A percentile compares a stretch with the other conserved stretches of the same genome.
Conservation (phyloP, 2,797 vertebrate genomes). For the Cuculus canorus region DNA sequence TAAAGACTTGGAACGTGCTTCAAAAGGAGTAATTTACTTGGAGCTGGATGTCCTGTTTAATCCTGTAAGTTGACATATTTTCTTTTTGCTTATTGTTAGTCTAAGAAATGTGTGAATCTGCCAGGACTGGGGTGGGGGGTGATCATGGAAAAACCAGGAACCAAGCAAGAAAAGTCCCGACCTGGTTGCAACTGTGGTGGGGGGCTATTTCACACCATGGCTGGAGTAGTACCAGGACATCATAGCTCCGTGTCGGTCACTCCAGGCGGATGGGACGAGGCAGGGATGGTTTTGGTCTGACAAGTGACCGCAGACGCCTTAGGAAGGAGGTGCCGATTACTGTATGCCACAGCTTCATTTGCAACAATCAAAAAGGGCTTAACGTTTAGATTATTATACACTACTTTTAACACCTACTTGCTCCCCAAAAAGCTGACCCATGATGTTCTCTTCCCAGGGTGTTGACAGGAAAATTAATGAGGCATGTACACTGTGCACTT, state of each 20-base stretch:
- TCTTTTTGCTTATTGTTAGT: background rate
- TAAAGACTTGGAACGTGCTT: slow-evolving; percentile 84
- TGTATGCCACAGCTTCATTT: background rate
- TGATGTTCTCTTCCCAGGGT: background rate
- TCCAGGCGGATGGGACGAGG: background rate
- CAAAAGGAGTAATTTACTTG: slow-evolving; percentile 92
- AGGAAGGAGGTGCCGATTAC: background rate
- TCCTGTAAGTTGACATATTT: slow-evolving; percentile 81
- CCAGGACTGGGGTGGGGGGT: background rate
- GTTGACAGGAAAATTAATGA: slow-evolving; percentile 62
- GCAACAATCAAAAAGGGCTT: background rate
- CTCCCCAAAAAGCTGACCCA: slow-evolving; percentile 35
- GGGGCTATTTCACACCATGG: background rate
- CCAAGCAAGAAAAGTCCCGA: background rate
- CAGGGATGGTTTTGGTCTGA: background rate
- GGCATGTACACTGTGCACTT: background rate
- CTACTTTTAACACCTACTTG: slow-evolving; percentile 22
- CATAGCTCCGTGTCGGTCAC: background rate
- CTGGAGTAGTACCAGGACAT: background rate
- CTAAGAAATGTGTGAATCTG: background rate
- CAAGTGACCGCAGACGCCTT: background rate
- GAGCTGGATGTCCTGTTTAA: slow-evolving; percentile 92
- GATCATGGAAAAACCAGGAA: background rate
- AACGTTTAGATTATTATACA: background rate
- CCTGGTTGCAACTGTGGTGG: background rate